These are phyloP conservation scores for Puffinus mauretanicus DNA, from an alignment of 2,113 vertebrate genomes.

Conservation along the genomic window DNA sequence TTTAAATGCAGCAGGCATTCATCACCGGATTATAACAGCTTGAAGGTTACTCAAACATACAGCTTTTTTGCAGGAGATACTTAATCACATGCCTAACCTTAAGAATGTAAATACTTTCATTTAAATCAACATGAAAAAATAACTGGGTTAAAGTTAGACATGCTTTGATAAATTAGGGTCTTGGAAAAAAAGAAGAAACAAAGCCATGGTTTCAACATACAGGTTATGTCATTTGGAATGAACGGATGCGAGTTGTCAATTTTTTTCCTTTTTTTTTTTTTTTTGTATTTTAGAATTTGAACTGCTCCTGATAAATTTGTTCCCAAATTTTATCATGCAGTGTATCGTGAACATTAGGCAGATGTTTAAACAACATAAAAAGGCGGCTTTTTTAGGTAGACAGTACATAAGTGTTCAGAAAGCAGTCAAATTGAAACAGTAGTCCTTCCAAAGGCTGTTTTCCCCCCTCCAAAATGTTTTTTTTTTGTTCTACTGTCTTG, in stretches of 20 bases:
- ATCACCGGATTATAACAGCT: conserved; percentile 15
- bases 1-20: conserved; percentile 49
- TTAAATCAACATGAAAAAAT: conserved; percentile 27
- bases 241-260: neutral
- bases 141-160: conserved; percentile 45
- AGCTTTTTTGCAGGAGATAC: conserved; percentile 29
- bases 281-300: neutral
- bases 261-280: neutral
- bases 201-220: neutral
- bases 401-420: neutral
- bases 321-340: neutral
- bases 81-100: conserved; percentile 36
- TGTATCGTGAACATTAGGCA: neutral
- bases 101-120: conserved; percentile 33
- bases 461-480: neutral
- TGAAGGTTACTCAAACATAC: conserved; percentile 29
- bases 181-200: neutral
- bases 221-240: conserved; percentile 16
- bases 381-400: neutral
- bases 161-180: neutral
- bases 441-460: neutral
- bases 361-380: neutral
- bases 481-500: neutral
- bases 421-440: neutral
- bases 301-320: neutral